phyloP scores from a whole-genome alignment of 2,888 invertebrate species.

The Incurvaria masculella region DNA sequence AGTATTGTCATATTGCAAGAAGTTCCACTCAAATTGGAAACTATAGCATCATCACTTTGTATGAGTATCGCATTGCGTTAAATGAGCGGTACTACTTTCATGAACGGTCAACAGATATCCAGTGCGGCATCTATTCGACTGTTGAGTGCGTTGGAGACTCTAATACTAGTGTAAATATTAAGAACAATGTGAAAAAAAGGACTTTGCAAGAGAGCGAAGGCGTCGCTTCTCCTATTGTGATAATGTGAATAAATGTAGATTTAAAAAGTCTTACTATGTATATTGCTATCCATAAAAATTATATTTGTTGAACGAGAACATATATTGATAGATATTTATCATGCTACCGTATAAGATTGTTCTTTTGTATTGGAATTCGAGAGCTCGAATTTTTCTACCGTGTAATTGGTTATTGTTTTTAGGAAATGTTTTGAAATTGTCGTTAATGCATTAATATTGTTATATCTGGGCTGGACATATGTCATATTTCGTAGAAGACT shows the following conservation, averaged over 20 bases:
- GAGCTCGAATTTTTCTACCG: not conserved
- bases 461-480: too few species aligned
- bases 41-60: too few species aligned
- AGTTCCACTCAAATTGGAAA: too few species aligned
- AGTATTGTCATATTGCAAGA: too few species aligned
- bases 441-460: too few species aligned
- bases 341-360: constrained; percentile 35
- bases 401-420: not conserved
- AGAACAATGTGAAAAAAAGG: constrained; percentile 24
- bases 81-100: too few species aligned
- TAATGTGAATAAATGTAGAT: constrained; percentile 35
- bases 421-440: not conserved
- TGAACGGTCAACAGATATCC: too few species aligned
- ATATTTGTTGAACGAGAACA: constrained; percentile 48
- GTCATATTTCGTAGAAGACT: too few species aligned
- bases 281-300: constrained; percentile 41
- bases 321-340: constrained; percentile 50
- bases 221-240: constrained; percentile 42
- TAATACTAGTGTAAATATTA: constrained; percentile 27
- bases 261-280: constrained; percentile 36
- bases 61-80: too few species aligned
- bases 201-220: constrained; percentile 20
- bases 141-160: constrained; percentile 7
- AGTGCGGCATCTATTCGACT: too few species aligned
- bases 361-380: constrained; percentile 34